Conservation (phyloP, 2,113 vertebrate species). For the Atherinomorus stipes region DNA sequence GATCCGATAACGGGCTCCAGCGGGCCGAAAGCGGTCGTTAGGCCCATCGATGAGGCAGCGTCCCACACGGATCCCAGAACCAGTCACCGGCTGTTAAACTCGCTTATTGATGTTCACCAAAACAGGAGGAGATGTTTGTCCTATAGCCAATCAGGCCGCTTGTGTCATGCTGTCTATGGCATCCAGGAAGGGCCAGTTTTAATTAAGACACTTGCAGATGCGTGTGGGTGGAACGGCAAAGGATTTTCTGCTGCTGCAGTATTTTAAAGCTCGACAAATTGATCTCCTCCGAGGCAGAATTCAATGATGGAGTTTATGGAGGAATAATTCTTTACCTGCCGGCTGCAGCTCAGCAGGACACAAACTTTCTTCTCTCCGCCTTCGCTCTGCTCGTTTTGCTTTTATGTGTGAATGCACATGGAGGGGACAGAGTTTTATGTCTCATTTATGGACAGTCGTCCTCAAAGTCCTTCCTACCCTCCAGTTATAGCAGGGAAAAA, state of each 20-base stretch:
- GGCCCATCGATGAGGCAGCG: conserved; percentile 54
- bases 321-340: conserved; percentile 20
- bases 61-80: conserved; percentile 65
- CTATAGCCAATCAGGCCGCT: conserved; percentile 71
- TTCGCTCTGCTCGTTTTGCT: too few relatives aligned
- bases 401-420: too few relatives aligned
- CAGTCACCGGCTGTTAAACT: conserved; percentile 65
- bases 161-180: conserved; percentile 68
- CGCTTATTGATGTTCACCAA: conserved; percentile 64
- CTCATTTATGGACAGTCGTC: too few relatives aligned
- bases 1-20: conserved; percentile 38
- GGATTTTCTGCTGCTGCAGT: conserved; percentile 50
- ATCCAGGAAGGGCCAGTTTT: conserved; percentile 59
- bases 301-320: conserved; percentile 2
- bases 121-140: conserved; percentile 75
- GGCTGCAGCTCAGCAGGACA: neutral
- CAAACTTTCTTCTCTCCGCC: neutral
- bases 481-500: too few relatives aligned
- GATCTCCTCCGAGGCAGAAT: conserved; percentile 33
- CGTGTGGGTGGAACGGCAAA: conserved; percentile 6
- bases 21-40: conserved; percentile 57
- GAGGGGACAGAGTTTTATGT: too few relatives aligned
- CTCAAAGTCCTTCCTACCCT: too few relatives aligned
- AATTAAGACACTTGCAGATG: conserved; percentile 58
- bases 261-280: conserved; percentile 57